Base-by-base conservation (phyloP, 2,113 vertebrate species). In the Nothoprocta perdicaria region DNA sequence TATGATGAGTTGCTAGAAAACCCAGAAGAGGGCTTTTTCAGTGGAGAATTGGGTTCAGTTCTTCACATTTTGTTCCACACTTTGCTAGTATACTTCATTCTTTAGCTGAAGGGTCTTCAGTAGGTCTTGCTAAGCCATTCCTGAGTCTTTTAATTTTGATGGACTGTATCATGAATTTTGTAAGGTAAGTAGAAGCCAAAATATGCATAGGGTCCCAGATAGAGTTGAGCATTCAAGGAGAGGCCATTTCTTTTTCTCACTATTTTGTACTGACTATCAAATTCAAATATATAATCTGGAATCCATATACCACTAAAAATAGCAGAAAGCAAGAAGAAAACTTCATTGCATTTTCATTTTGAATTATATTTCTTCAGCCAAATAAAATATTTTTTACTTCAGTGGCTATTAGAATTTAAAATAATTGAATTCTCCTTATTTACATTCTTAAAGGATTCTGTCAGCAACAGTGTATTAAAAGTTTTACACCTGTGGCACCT, bases 391-490 rank as follows among this genome's bases (percentile, higher is more conserved):
- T 86, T 94, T 77, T 65, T 77, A 21, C 31, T 83, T 75, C 57
- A 63, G 48, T 65, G 12, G 7, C 78, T 78, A 63, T 83, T 66
- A 57, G 35, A 77, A 91, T 84, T 76, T 61, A 80, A 95, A 95
- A 84, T 50, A 72, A 55, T 50, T 94, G 48, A 4, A n/a, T 72
- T 72, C 60, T 84, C 38, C 21, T 84, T 89, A 75, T 96, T 95
- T 95, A 86, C 38, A 73, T 82, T 92, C 73, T 84, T 90, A 69
- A 93, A 62, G 26, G 12, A 4, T 78, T 94, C 63, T 84, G 5
- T 79, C 72, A 86, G 61, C 80, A 73, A 85, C 5, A 80, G 4
- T 26, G 5, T 17, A 62, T 84, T 94, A 84, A 71, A 52, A 79
- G 52, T 84, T 84, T 85, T 66, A 91, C 40, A 79, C 9, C 61